Percentiles rank a stretch among this genome's conserved stretches.
phyloP scores from a whole-genome alignment of 1,140 invertebrate genomes.

The Orussus abietinus region DNA sequence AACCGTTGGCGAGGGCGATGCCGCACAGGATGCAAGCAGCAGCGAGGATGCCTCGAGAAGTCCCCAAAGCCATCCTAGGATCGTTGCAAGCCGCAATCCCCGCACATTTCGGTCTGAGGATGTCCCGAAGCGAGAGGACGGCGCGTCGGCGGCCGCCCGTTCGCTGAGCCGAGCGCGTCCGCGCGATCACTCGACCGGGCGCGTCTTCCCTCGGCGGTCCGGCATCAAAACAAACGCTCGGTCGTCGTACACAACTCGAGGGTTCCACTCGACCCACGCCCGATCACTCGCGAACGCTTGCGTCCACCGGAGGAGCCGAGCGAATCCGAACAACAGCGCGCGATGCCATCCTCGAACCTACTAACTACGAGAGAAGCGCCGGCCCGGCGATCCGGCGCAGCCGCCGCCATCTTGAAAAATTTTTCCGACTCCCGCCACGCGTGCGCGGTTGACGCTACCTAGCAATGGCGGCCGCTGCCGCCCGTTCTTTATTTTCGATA shows the following conservation, averaged over 20 bases:
- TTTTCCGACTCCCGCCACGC: no score
- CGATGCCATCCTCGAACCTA: slow-evolving; percentile 10
- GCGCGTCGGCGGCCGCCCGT: no score
- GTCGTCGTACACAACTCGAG: not conserved
- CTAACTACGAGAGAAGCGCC: slow-evolving; percentile 3
- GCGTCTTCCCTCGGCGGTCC: not conserved
- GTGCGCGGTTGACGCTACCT: not conserved
- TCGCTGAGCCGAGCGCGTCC: no score
- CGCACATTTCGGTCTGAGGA: slow-evolving; percentile 18
- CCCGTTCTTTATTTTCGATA: not conserved
- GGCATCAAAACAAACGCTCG: not conserved
- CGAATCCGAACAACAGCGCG: slow-evolving; percentile 4
- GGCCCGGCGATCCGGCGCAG: slow-evolving; percentile 2
- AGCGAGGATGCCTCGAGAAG: slow-evolving; percentile 23
- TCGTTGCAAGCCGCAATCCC: slow-evolving; percentile 10
- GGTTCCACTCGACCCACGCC: not conserved
- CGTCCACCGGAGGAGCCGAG: no score
- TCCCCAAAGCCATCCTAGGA: slow-evolving; percentile 27
- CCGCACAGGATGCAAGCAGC: slow-evolving; percentile 25
- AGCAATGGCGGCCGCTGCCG: not conserved
- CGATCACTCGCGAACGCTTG: not conserved
- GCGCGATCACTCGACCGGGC: no score
- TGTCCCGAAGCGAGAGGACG: no score
- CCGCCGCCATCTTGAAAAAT: slow-evolving; percentile 2
- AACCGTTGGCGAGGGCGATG: slow-evolving; percentile 26